Evolutionary conservation across 2,113 vertebrate genomes (phyloP).

Genomic region (Epinephelus fuscoguttatus): DNA sequence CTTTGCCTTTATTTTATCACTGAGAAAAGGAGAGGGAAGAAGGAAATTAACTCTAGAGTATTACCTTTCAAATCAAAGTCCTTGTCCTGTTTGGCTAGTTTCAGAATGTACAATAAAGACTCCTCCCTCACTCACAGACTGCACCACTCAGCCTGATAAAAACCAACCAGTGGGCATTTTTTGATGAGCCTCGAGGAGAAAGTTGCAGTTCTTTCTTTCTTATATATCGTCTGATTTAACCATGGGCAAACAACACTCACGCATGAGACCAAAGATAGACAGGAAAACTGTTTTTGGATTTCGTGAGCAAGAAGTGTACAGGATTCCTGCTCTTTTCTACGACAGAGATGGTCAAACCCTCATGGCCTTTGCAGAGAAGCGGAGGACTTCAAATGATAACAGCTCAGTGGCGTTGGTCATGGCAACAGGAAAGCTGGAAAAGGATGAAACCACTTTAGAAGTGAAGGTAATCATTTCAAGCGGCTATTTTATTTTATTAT

Average conservation of each 20-base stretch:
- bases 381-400: background rate
- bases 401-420: background rate
- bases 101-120: no score
- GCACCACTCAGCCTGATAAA: background rate
- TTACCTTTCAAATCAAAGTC: background rate
- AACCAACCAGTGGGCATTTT: background rate
- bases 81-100: background rate
- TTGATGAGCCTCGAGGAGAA: background rate
- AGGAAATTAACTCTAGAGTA: background rate
- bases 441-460: background rate
- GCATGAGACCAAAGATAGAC: no score
- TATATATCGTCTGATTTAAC: background rate
- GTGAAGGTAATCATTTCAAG: background rate
- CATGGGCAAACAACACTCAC: background rate
- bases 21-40: background rate
- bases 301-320: background rate
- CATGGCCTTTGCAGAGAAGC: conserved; percentile 1
- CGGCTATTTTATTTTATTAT: background rate
- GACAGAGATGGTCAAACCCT: background rate
- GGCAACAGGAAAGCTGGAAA: background rate
- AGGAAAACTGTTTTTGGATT: no score
- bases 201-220: background rate
- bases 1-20: background rate
- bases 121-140: background rate
- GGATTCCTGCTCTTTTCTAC: conserved; percentile 20